Evolutionary conservation across 2,113 vertebrate species (phyloP).

Genomic region (Calyptomena viridis): DNA sequence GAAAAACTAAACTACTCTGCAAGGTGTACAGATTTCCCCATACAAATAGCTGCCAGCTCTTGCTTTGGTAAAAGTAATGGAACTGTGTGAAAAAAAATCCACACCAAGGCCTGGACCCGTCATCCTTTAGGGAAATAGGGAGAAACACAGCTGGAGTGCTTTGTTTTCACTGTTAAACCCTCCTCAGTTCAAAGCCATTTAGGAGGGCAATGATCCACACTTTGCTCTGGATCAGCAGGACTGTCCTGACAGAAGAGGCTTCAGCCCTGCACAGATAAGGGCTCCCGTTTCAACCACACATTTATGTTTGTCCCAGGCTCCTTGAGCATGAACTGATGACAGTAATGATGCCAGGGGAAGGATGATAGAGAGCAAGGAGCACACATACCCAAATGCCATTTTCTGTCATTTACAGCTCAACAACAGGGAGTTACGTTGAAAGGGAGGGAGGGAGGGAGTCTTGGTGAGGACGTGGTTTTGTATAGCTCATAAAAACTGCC

Average conservation of each 20-base stretch:
- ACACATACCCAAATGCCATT: neutral
- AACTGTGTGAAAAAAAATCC: neutral
- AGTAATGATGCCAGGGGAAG: neutral
- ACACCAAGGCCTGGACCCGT: neutral
- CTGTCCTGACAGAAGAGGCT: neutral
- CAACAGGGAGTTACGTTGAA: neutral
- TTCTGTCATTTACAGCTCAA: neutral
- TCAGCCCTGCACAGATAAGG: neutral
- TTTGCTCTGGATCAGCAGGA: neutral
- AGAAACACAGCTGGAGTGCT: neutral
- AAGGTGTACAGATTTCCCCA: neutral
- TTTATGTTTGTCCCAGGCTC: neutral
- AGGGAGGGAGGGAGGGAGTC: too few relatives aligned
- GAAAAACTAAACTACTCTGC: neutral
- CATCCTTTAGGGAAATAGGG: neutral
- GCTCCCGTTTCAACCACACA: neutral
- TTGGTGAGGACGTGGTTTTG: accelerated
- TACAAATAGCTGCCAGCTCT: neutral
- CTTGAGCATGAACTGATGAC: neutral
- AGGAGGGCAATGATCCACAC: neutral
- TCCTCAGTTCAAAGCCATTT: neutral
- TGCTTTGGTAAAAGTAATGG: neutral
- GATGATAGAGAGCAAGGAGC: neutral
- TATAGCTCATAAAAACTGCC: neutral
- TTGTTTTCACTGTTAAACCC: neutral